Evolutionary conservation across 1,140 invertebrate genomes (phyloP).

Genomic region (Drosophila pseudoananassae): DNA sequence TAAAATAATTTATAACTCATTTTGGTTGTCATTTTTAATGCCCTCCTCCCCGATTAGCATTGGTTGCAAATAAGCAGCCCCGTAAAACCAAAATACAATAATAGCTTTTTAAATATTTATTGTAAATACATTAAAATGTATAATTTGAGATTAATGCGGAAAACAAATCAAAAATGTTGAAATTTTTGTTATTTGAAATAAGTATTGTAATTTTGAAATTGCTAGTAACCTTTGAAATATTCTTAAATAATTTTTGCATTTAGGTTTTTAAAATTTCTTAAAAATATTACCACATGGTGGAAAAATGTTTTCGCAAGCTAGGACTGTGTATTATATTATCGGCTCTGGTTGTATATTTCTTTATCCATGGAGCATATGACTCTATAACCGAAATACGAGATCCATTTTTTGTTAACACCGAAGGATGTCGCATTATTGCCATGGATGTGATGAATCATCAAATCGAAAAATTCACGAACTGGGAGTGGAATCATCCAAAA

Average conservation of each 20-base stretch:
- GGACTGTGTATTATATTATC: conserved; percentile 9
- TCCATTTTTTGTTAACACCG: conserved; percentile 36
- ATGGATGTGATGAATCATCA: conserved; percentile 36
- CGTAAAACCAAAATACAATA: no score
- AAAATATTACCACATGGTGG: conserved; percentile 4
- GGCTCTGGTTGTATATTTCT: conserved; percentile 4
- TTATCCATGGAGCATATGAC: conserved; percentile 8
- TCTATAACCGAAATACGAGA: conserved; percentile 5
- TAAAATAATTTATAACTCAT: no score
- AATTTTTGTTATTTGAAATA: no score
- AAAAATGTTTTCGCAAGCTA: conserved; percentile 25
- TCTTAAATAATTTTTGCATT: conserved; percentile 1
- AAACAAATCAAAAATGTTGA: no score
- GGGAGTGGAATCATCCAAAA: neutral
- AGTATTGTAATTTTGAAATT: no score
- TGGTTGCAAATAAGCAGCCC: no score
- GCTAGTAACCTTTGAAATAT: neutral
- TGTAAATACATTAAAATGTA: no score
- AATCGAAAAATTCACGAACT: conserved; percentile 2
- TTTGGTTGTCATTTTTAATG: no score
- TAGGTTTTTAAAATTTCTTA: neutral
- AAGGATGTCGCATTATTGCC: conserved; percentile 30
- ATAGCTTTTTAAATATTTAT: no score
- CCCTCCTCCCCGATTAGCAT: no score
- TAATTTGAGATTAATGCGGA: no score